A percentile compares a stretch with the other conserved stretches of the same genome.
These are phyloP conservation scores for Drosophila varians DNA, from an alignment of 1,140 invertebrate species.

Conservation along the genomic window DNA sequence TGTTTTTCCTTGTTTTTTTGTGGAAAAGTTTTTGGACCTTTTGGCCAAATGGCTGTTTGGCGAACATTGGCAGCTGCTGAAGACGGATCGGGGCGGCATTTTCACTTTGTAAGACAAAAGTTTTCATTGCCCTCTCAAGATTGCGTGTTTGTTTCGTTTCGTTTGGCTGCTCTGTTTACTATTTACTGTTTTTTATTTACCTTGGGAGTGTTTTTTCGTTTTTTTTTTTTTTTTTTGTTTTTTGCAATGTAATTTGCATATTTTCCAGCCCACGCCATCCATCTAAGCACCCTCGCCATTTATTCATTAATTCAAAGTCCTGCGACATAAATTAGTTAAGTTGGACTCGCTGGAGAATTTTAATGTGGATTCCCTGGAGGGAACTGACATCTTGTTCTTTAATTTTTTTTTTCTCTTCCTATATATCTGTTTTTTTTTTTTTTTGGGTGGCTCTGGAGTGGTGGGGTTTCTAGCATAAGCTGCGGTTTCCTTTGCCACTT, in stretches of 20 bases:
- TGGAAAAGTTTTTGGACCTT: constrained; percentile 25
- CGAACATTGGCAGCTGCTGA: constrained; percentile 57
- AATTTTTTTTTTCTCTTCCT: not conserved
- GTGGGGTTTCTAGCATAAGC: constrained; percentile 52
- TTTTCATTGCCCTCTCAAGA: constrained; percentile 74
- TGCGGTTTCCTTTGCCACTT: constrained; percentile 67
- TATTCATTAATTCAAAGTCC: constrained; percentile 82
- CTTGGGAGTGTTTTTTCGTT: constrained; percentile 40
- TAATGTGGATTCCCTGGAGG: constrained; percentile 58
- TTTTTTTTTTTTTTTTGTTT: too few species aligned
- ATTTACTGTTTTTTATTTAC: constrained; percentile 50
- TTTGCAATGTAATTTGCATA: constrained; percentile 74
- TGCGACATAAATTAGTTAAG: constrained; percentile 82
- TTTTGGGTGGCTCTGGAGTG: not conserved
- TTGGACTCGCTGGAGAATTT: constrained; percentile 70
- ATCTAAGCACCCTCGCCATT: constrained; percentile 76
- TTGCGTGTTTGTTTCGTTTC: constrained; percentile 65
- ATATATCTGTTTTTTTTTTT: not conserved
- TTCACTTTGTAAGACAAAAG: constrained; percentile 69
- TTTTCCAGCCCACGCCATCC: constrained; percentile 61
- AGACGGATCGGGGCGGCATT: constrained; percentile 49
- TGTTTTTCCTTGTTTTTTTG: constrained; percentile 6
- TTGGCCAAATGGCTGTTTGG: constrained; percentile 17
- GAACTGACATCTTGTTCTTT: constrained; percentile 34
- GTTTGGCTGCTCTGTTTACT: constrained; percentile 17